These are phyloP conservation scores for Latrodectus elegans DNA, from an alignment of 2,888 invertebrate genomes.

Conservation along the genomic window DNA sequence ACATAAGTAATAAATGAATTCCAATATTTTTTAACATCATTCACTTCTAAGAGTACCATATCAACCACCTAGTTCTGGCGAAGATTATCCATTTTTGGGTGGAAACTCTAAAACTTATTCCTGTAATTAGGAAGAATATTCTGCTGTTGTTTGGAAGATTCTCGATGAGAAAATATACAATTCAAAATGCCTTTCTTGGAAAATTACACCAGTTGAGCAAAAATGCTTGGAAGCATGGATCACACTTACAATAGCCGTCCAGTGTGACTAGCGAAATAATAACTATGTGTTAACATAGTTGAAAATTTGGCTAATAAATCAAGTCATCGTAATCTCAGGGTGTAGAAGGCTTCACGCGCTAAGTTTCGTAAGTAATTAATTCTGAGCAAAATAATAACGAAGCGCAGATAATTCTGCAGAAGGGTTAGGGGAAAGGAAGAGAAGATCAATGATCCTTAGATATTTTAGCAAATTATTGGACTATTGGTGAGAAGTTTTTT, in stretches of 20 bases:
- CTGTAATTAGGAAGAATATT: too few relatives aligned
- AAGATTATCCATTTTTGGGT: too few relatives aligned
- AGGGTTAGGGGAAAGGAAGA: neutral
- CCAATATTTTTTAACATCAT: too few relatives aligned
- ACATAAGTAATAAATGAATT: too few relatives aligned
- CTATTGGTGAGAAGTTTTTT: neutral
- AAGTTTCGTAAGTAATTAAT: conserved; percentile 54
- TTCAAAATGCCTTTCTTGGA: too few relatives aligned
- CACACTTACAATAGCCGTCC: conserved; percentile 18
- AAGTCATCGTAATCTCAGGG: conserved; percentile 32
- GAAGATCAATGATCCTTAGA: neutral
- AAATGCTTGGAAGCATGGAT: neutral
- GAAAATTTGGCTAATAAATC: conserved; percentile 64
- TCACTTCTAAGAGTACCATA: too few relatives aligned
- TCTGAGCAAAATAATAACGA: conserved; percentile 50
- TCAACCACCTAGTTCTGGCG: too few relatives aligned
- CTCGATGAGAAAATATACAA: too few relatives aligned
- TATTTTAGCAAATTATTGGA: neutral
- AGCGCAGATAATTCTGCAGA: neutral
- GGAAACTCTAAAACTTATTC: too few relatives aligned
- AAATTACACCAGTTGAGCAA: too few relatives aligned
- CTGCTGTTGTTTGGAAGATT: too few relatives aligned
- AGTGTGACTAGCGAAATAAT: conserved; percentile 30
- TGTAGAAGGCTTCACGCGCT: neutral
- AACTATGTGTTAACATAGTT: conserved; percentile 50